These are phyloP conservation scores for Gorilla gorilla DNA, from an alignment of 2,113 vertebrate species.

Conservation along the genomic window DNA sequence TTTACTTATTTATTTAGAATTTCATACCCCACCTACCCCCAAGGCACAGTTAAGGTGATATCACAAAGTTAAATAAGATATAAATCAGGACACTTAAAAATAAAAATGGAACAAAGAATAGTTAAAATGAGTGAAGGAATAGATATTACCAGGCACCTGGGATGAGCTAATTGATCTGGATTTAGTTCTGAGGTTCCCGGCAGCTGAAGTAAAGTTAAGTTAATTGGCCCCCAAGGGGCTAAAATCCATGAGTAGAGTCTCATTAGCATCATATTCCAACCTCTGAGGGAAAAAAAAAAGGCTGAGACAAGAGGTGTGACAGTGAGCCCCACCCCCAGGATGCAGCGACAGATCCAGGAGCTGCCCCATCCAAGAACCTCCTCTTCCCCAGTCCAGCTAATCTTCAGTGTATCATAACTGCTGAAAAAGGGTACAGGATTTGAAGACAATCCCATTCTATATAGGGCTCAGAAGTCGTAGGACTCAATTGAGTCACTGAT, in stretches of 20 bases:
- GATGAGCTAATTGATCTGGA: conserved; percentile 76
- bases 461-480: not conserved
- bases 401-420: not conserved
- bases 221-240: conserved; percentile 76
- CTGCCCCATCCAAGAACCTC: not conserved
- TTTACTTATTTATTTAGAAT: conserved; percentile 49
- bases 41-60: conserved; percentile 59
- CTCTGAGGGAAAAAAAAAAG: conserved; percentile 33
- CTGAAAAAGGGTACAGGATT: not conserved
- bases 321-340: not conserved
- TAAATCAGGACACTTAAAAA: conserved; percentile 75
- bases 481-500: not conserved
- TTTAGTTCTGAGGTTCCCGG: conserved; percentile 70
- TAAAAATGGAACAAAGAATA: conserved; percentile 75
- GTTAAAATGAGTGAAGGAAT: conserved; percentile 60
- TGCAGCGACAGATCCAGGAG: not conserved
- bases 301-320: conserved; percentile 13
- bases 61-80: conserved; percentile 72
- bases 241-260: conserved; percentile 60
- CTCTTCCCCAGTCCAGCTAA: not conserved
- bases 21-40: not conserved
- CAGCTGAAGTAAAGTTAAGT: conserved; percentile 70
- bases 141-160: conserved; percentile 62
- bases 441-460: not conserved
- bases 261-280: conserved; percentile 62